Percentiles rank a stretch among this genome's conserved stretches.
phyloP scores from a whole-genome alignment of 2,888 invertebrate species.

The Lissocephala sabroskyi region DNA sequence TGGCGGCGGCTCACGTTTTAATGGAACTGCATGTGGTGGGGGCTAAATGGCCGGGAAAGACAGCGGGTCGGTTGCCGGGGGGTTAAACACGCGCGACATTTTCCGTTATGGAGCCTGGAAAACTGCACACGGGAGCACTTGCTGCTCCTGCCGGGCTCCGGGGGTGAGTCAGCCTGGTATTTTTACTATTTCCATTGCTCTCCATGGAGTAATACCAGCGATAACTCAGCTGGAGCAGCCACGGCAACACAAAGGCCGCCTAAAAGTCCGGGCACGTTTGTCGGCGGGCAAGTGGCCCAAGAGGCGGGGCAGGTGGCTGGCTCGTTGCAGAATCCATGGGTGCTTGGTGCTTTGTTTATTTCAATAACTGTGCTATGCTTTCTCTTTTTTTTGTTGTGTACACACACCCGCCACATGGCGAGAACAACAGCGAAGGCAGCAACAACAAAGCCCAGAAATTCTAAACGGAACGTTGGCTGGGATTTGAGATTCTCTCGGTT shows the following conservation, averaged over 20 bases:
- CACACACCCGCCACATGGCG: too few relatives aligned
- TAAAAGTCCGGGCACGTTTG: conserved; percentile 22
- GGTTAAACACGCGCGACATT: conserved; percentile 41
- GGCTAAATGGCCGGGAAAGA: too few relatives aligned
- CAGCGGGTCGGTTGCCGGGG: conserved; percentile 6
- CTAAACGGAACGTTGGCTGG: too few relatives aligned
- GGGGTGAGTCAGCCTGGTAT: conserved; percentile 9
- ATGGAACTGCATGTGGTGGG: too few relatives aligned
- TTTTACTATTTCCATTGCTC: conserved; percentile 41
- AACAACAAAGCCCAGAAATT: background rate
- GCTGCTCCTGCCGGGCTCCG: too few relatives aligned
- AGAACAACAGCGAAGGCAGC: conserved; percentile 1
- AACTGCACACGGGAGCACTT: too few relatives aligned
- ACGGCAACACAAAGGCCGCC: conserved; percentile 25
- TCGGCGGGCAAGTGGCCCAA: too few relatives aligned
- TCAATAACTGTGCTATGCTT: conserved; percentile 42
- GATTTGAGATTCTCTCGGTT: too few relatives aligned
- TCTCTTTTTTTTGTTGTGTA: too few relatives aligned
- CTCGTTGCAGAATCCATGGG: conserved; percentile 1
- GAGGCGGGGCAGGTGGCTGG: too few relatives aligned
- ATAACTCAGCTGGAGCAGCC: conserved; percentile 44
- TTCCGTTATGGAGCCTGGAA: conserved; percentile 22
- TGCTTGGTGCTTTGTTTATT: conserved; percentile 59
- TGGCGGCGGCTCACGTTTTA: conserved; percentile 41
- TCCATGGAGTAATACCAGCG: conserved; percentile 59